phyloP scores from a whole-genome alignment of 2,113 vertebrate species.

The Alosa alosa region DNA sequence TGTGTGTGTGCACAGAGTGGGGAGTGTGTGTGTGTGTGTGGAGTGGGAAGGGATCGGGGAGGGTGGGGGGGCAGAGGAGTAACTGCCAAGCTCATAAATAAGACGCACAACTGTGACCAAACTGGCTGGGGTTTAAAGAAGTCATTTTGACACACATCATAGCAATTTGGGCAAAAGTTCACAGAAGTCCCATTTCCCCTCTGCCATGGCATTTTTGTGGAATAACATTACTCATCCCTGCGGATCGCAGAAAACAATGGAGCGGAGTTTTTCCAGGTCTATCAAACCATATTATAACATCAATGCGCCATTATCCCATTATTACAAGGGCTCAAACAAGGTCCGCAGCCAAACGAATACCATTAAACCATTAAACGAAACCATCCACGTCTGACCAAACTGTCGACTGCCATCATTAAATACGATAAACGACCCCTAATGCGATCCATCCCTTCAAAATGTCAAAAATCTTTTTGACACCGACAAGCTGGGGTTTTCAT shows the following conservation, averaged over 20 bases:
- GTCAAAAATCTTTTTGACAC: not conserved
- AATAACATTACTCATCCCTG: not conserved
- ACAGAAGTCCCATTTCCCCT: not conserved
- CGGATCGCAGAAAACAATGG: not conserved
- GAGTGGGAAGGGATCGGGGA: not conserved
- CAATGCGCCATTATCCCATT: too few relatives aligned
- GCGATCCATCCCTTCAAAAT: not conserved
- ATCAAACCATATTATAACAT: not conserved
- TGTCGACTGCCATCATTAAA: not conserved
- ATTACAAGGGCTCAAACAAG: not conserved
- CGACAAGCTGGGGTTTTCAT: not conserved
- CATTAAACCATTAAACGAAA: not conserved
- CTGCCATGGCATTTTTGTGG: not conserved
- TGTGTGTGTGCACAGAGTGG: not conserved
- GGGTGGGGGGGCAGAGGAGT: not conserved
- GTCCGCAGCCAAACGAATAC: not conserved
- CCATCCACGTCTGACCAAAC: not conserved
- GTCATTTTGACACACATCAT: not conserved
- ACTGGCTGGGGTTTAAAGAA: not conserved
- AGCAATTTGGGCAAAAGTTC: not conserved
- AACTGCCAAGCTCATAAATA: conserved; percentile 6
- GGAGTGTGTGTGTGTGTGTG: not conserved
- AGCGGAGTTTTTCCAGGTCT: not conserved
- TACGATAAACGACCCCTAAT: not conserved
- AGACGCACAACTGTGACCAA: conserved; percentile 9